phyloP scores from a whole-genome alignment of 2,888 invertebrate genomes.

The Crepidodera aurea region DNA sequence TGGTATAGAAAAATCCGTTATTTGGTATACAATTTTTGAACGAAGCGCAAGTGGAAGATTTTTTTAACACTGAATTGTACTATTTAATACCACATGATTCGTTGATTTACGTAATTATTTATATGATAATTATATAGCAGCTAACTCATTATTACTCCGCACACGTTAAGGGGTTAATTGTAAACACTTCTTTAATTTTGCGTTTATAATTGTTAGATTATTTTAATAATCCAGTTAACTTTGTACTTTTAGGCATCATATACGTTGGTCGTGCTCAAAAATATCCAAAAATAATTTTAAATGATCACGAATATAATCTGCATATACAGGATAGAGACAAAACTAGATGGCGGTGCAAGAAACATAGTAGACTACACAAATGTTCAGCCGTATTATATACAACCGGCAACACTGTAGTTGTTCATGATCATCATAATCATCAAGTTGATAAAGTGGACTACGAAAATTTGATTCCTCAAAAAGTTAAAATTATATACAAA shows the following conservation, averaged over 20 bases:
- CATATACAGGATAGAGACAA: constrained; percentile 38
- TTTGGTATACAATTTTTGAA: no score
- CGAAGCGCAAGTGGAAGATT: no score
- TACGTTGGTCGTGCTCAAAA: constrained; percentile 42
- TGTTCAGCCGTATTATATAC: constrained; percentile 45
- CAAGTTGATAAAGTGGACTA: constrained; percentile 21
- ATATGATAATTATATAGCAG: no score
- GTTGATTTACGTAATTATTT: no score
- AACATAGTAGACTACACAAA: constrained; percentile 37
- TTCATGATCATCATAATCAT: constrained; percentile 46
- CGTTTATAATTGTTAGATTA: no score
- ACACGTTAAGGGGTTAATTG: no score
- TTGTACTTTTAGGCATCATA: constrained; percentile 35
- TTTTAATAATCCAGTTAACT: no score
- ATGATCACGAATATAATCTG: constrained; percentile 44
- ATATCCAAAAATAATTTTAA: constrained; percentile 47
- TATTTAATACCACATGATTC: no score
- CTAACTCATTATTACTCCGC: no score
- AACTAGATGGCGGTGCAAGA: constrained; percentile 48
- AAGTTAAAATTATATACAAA: constrained; percentile 24
- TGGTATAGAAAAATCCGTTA: no score
- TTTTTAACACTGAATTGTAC: no score
- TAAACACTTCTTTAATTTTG: no score
- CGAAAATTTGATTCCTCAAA: constrained; percentile 25
- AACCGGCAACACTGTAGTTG: constrained; percentile 40